phyloP scores from a whole-genome alignment of 2,888 invertebrate species.

The Agrochola litura region DNA sequence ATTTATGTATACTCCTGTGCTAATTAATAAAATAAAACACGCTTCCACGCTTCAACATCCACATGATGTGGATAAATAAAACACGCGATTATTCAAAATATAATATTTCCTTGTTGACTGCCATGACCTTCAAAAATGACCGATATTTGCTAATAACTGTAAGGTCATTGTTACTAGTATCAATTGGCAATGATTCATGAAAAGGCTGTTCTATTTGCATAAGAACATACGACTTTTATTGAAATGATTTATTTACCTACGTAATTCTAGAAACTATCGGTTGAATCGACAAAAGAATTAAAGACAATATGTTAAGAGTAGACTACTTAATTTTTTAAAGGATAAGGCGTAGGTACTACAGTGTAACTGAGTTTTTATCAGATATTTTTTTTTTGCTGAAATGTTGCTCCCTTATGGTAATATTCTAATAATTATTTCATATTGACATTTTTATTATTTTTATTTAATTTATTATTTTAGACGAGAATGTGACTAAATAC shows the following conservation, averaged over 20 bases:
- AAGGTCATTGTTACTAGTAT: constrained; percentile 35
- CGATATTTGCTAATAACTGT: constrained; percentile 50
- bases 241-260: neutral
- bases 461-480: too few species aligned
- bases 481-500: too few species aligned
- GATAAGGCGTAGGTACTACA: too few species aligned
- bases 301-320: too few species aligned
- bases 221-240: constrained; percentile 33
- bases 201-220: constrained; percentile 17
- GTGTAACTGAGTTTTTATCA: too few species aligned
- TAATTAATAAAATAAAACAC: neutral
- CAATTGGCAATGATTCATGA: constrained; percentile 42
- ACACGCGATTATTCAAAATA: constrained; percentile 14
- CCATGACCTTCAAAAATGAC: constrained; percentile 47
- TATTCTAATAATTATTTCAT: too few species aligned
- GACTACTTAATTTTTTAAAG: too few species aligned
- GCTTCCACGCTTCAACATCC: too few species aligned
- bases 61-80: neutral
- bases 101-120: constrained; percentile 28
- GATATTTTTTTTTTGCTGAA: too few species aligned
- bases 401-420: too few species aligned
- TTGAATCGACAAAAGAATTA: constrained; percentile 7
- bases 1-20: neutral
- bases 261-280: constrained; percentile 1
- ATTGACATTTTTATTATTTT: too few species aligned